Evolutionary conservation across 2,113 vertebrate genomes (phyloP).

Genomic region (Microcebus griseorufus): DNA sequence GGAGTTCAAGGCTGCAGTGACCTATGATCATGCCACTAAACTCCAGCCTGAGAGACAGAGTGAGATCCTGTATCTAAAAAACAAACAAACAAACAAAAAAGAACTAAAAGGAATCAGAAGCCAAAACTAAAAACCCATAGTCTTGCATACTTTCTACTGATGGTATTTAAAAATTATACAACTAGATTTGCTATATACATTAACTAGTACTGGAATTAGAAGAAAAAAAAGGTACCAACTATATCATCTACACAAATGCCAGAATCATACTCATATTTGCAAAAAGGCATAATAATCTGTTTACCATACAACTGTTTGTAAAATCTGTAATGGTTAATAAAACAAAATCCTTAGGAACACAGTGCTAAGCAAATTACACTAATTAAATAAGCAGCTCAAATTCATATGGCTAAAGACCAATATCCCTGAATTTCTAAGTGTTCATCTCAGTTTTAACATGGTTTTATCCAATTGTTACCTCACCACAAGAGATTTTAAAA

Average conservation of each 20-base stretch:
- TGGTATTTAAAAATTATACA: constrained; percentile 56
- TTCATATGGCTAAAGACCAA: constrained; percentile 57
- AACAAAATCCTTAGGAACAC: constrained; percentile 55
- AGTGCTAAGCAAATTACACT: constrained; percentile 35
- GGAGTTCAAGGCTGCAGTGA: no score
- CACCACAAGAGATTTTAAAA: constrained; percentile 16
- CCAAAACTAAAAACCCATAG: constrained; percentile 25
- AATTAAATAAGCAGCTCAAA: constrained; percentile 61
- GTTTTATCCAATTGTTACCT: constrained; percentile 4
- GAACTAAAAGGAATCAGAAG: constrained; percentile 41
- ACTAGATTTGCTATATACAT: constrained; percentile 58
- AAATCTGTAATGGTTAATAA: constrained; percentile 39
- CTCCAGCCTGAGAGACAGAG: no score
- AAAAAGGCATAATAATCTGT: constrained; percentile 57
- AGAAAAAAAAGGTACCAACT: neutral
- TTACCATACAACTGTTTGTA: constrained; percentile 57
- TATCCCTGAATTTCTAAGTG: constrained; percentile 60
- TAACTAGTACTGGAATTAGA: constrained; percentile 54
- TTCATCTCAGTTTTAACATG: neutral
- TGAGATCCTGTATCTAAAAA: no score
- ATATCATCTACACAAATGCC: constrained; percentile 36
- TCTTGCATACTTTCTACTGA: constrained; percentile 55
- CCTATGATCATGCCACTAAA: no score
- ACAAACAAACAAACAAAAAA: neutral
- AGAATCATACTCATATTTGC: constrained; percentile 59